Evolutionary conservation across 2,113 vertebrate species (phyloP).

Genomic region (Butastur rufipennis): DNA sequence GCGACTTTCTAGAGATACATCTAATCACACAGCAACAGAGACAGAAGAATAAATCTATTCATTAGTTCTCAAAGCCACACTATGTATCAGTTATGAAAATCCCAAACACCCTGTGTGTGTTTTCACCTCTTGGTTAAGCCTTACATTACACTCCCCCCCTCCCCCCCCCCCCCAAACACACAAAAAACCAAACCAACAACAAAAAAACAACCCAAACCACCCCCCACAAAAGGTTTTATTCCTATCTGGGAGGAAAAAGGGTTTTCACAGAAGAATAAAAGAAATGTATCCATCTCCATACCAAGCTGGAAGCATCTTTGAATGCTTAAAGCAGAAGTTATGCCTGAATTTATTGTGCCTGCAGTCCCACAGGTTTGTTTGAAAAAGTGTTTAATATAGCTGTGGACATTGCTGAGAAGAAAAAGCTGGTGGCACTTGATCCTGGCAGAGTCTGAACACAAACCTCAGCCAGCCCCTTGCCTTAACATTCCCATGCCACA

Average conservation of each 20-base stretch:
- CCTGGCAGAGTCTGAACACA: neutral
- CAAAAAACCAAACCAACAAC: too few relatives aligned
- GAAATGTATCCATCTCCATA: neutral
- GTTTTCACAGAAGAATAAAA: neutral
- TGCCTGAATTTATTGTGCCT: neutral
- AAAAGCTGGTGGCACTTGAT: neutral
- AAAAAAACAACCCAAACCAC: too few relatives aligned
- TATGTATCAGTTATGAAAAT: neutral
- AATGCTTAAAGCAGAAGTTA: neutral
- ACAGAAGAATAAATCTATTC: neutral
- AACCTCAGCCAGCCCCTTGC: neutral
- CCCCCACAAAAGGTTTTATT: neutral
- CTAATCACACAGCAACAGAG: neutral
- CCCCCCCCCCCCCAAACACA: too few relatives aligned
- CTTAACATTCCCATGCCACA: neutral
- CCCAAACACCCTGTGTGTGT: neutral
- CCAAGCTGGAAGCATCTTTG: neutral
- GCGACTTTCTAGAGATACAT: neutral
- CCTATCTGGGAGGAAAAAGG: neutral
- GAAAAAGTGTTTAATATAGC: neutral
- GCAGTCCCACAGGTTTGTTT: neutral
- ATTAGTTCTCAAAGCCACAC: neutral
- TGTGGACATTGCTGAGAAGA: neutral
- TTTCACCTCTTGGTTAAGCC: neutral
- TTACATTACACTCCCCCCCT: neutral